Percentiles rank a stretch among this genome's conserved stretches.
Evolutionary conservation across 1,140 invertebrate species (phyloP).

Genomic region (Heliothis subflexa): DNA sequence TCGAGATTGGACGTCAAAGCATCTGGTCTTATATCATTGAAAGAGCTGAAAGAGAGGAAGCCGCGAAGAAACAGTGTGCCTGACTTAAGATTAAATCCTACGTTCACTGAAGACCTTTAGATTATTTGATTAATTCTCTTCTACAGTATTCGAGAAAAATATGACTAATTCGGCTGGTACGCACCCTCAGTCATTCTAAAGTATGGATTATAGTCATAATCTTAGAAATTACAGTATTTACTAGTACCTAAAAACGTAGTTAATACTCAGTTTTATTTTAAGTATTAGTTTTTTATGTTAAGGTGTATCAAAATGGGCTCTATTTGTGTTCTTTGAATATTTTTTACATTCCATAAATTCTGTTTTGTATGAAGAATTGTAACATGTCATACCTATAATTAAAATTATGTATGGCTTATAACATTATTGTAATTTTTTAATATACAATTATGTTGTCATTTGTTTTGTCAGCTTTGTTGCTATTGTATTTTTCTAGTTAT

Average conservation of each 20-base stretch:
- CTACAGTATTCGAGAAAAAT: neutral
- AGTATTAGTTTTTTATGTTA: conserved; percentile 6
- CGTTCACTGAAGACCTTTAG: conserved; percentile 76
- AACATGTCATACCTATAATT: too few species aligned
- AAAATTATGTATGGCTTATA: too few species aligned
- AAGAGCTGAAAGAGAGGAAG: conserved; percentile 74
- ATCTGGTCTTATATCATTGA: conserved; percentile 81
- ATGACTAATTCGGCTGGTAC: neutral
- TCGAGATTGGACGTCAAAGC: conserved; percentile 81
- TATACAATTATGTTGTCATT: conserved; percentile 1
- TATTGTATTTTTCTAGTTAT: conserved; percentile 35
- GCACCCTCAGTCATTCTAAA: neutral
- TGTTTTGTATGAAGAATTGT: neutral
- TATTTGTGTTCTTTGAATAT: conserved; percentile 1
- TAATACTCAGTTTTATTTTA: conserved; percentile 56
- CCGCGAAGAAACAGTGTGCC: conserved; percentile 84
- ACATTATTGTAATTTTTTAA: neutral
- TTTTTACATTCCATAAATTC: neutral
- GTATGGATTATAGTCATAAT: conserved; percentile 31
- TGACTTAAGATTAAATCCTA: conserved; percentile 76
- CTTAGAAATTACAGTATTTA: conserved; percentile 62
- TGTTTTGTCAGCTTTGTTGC: conserved; percentile 1
- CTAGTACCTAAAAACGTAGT: conserved; percentile 63
- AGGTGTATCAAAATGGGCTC: neutral
- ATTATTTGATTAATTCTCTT: neutral